Conservation (phyloP, 1,140 invertebrate species). For the Conus betulinus region DNA sequence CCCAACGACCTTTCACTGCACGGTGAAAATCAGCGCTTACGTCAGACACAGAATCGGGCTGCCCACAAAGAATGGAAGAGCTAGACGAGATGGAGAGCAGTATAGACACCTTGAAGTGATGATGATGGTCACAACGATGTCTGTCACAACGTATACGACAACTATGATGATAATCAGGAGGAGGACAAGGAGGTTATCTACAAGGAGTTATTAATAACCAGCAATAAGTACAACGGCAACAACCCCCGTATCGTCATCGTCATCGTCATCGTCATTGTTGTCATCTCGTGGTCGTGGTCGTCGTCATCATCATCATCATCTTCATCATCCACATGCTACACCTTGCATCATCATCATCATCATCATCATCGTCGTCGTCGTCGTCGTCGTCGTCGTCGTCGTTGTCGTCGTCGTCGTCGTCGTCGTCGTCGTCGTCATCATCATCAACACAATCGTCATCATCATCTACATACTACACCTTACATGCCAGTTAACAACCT, state of each 20-base stretch:
- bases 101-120: too few relatives aligned
- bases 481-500: too few relatives aligned
- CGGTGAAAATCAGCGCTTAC: neutral
- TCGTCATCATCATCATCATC: slow-evolving; percentile 7
- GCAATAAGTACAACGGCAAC: too few relatives aligned
- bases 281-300: neutral
- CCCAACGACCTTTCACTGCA: neutral
- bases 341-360: neutral
- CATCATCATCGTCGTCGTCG: neutral
- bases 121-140: too few relatives aligned
- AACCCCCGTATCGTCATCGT: too few relatives aligned
- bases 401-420: neutral
- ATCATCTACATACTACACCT: neutral
- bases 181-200: too few relatives aligned
- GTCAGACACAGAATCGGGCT: neutral
- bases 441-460: neutral
- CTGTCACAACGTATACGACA: too few relatives aligned
- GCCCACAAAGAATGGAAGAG: neutral
- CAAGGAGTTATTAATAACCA: too few relatives aligned
- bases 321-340: neutral
- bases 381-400: slow-evolving; percentile 26
- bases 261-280: too few relatives aligned
- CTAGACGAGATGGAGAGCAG: too few relatives aligned
- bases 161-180: too few relatives aligned
- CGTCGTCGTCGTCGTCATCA: neutral